Evolutionary conservation across 2,113 vertebrate species (phyloP).

Genomic region (Cyprinodon tularosa): DNA sequence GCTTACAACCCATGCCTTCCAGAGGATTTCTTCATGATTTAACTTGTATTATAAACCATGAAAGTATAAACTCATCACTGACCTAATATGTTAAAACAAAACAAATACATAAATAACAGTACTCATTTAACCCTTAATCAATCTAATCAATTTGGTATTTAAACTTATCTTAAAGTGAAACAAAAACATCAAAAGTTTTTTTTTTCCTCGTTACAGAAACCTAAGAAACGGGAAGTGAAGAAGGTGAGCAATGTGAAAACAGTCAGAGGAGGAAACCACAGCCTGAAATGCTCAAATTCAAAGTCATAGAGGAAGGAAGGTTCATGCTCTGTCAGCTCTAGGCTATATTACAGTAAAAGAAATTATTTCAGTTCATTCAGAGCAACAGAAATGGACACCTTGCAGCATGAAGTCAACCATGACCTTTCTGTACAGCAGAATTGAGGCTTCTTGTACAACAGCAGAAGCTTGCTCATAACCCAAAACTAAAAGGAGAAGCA

Average conservation of each 20-base stretch:
- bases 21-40: no score
- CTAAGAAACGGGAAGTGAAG: slow-evolving; percentile 42
- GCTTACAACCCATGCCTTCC: no score
- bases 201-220: not conserved
- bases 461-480: not conserved
- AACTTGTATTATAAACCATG: no score
- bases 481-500: not conserved
- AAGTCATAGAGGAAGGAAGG: not conserved
- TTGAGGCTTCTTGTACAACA: not conserved
- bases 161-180: not conserved
- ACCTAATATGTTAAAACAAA: no score
- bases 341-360: not conserved
- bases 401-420: not conserved
- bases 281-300: not conserved
- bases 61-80: no score
- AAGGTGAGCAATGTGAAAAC: slow-evolving; percentile 5
- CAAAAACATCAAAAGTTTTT: not conserved
- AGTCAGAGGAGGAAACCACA: slow-evolving; percentile 23
- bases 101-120: no score
- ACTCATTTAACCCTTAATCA: no score
- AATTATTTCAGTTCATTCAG: not conserved
- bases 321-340: not conserved
- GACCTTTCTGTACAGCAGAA: not conserved
- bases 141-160: no score
- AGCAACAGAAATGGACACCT: not conserved